phyloP scores from a whole-genome alignment of 2,113 vertebrate genomes.

The Coracopsis vasa region DNA sequence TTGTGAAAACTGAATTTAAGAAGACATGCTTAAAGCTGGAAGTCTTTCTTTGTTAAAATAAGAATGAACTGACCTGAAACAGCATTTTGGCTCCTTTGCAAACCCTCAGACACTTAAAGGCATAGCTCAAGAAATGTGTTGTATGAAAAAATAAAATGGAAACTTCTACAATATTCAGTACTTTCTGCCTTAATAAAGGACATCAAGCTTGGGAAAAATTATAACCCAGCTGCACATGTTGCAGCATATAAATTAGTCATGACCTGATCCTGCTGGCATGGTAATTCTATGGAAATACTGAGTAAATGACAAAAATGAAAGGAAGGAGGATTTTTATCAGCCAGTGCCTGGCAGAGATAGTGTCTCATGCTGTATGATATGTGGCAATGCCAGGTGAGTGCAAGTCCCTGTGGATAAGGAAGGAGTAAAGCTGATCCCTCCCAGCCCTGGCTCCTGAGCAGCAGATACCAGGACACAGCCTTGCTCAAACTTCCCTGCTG shows the following conservation, averaged over 20 bases:
- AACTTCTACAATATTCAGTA: not conserved
- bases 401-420: not conserved
- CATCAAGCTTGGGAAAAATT: not conserved
- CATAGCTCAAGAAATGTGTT: not conserved
- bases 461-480: not conserved
- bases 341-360: not conserved
- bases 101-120: not conserved
- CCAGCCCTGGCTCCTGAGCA: not conserved
- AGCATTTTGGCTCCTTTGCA: not conserved
- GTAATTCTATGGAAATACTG: not conserved
- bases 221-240: not conserved
- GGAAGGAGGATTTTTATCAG: not conserved
- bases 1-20: conserved; percentile 35
- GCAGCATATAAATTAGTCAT: not conserved
- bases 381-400: not conserved
- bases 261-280: not conserved
- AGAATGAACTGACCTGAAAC: conserved; percentile 37
- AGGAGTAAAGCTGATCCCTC: fast-evolving
- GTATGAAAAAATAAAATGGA: not conserved
- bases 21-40: not conserved
- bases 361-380: not conserved
- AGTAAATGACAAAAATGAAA: not conserved
- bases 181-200: not conserved
- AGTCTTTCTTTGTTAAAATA: conserved; percentile 24
- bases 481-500: not conserved